These are phyloP conservation scores for Entomobrya proxima DNA, from an alignment of 2,888 invertebrate genomes.

Conservation along the genomic window DNA sequence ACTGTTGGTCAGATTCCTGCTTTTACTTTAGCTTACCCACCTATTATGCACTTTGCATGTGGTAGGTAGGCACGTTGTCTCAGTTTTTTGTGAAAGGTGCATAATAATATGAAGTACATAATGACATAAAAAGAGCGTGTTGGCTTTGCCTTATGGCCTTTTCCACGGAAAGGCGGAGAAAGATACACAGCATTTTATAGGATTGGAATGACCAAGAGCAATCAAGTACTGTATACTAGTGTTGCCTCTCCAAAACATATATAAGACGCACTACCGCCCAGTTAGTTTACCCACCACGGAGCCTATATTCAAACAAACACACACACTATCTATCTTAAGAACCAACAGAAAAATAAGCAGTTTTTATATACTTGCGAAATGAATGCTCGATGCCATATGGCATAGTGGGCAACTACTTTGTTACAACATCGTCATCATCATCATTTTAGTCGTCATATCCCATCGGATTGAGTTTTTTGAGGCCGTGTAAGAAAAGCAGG, in stretches of 20 bases:
- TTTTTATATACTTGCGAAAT: not conserved
- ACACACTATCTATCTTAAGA: not conserved
- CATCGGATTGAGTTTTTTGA: conserved; percentile 4
- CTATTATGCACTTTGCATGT: not conserved
- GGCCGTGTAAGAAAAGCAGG: not conserved
- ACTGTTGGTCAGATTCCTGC: not conserved
- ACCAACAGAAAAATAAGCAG: not conserved
- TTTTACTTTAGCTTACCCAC: not conserved
- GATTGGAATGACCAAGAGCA: conserved; percentile 41
- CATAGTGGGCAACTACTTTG: conserved; percentile 17
- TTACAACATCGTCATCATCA: conserved; percentile 10
- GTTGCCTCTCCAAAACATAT: not conserved
- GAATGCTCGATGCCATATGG: conserved; percentile 19
- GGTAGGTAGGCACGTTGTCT: not conserved
- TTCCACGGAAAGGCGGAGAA: not conserved
- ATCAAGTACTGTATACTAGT: not conserved
- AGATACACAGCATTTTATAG: conserved; percentile 24
- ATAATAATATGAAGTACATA: not conserved
- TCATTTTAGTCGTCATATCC: conserved; percentile 9
- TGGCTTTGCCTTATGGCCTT: conserved; percentile 2
- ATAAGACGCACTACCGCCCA: not conserved
- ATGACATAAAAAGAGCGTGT: not conserved
- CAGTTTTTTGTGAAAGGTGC: not conserved
- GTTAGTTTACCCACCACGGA: not conserved
- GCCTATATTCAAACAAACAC: too few relatives aligned